These are phyloP conservation scores for Epirrita christyi DNA, from an alignment of 2,888 invertebrate genomes.

Conservation along the genomic window DNA sequence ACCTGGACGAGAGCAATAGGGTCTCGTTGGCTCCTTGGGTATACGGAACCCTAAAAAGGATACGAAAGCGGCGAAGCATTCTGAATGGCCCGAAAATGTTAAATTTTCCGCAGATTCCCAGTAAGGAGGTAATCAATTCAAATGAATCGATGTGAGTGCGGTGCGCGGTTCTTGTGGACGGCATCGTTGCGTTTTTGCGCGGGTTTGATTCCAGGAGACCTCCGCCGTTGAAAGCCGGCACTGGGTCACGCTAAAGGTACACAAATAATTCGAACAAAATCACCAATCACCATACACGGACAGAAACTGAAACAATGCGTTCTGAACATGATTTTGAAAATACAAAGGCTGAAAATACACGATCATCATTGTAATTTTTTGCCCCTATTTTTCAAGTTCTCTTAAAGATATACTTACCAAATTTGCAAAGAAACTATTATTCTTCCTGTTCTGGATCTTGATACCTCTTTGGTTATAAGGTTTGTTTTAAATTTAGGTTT, in stretches of 20 bases:
- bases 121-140: conserved; percentile 39
- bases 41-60: conserved; percentile 23
- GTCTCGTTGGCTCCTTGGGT: too few relatives aligned
- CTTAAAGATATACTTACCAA: too few relatives aligned
- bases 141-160: conserved; percentile 37
- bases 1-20: too few relatives aligned
- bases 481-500: too few relatives aligned
- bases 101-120: conserved; percentile 46
- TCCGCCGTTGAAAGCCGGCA: conserved; percentile 40
- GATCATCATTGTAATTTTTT: too few relatives aligned
- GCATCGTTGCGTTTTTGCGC: conserved; percentile 48
- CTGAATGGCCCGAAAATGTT: conserved; percentile 39
- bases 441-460: too few relatives aligned
- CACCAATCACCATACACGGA: too few relatives aligned
- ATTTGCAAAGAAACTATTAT: too few relatives aligned
- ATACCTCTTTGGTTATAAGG: too few relatives aligned
- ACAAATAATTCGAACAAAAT: neutral
- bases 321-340: neutral
- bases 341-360: too few relatives aligned
- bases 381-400: too few relatives aligned
- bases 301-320: neutral
- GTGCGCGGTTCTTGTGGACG: conserved; percentile 38
- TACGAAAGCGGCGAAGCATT: conserved; percentile 24
- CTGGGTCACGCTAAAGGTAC: conserved; percentile 3
- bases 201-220: conserved; percentile 42